phyloP scores from a whole-genome alignment of 2,888 invertebrate species.

The Nyleta sp. region DNA sequence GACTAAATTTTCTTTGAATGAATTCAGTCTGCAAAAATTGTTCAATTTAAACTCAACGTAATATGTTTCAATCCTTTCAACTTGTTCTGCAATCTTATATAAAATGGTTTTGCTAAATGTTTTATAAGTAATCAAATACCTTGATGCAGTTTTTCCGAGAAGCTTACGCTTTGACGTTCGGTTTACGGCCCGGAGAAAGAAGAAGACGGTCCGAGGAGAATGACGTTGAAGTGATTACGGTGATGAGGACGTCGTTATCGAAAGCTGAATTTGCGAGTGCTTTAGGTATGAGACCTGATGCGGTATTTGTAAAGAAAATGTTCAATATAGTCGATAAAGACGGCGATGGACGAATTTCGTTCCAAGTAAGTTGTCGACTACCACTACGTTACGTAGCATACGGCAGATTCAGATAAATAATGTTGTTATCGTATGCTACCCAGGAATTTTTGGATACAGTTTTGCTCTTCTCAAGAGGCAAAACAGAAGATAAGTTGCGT shows the following conservation, averaged over 20 bases:
- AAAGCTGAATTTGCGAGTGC: conserved; percentile 97
- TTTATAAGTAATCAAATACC: conserved; percentile 6
- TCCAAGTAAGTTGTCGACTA: conserved; percentile 86
- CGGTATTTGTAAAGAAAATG: conserved; percentile 98
- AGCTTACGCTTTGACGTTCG: conserved; percentile 97
- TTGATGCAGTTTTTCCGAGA: conserved; percentile 93
- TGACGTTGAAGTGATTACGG: conserved; percentile 92
- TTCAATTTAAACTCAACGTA: no score
- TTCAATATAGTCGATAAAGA: conserved; percentile 98
- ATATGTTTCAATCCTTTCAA: no score
- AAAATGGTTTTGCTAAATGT: no score
- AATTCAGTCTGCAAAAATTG: no score
- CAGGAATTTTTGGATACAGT: conserved; percentile 97
- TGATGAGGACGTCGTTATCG: conserved; percentile 96
- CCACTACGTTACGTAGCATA: no score
- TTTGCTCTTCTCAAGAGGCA: conserved; percentile 94
- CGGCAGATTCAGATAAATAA: no score
- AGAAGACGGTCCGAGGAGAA: conserved; percentile 86
- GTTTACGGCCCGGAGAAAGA: conserved; percentile 93
- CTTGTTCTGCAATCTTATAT: no score
- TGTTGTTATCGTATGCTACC: no score
- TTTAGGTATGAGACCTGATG: conserved; percentile 96
- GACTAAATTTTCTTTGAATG: background rate
- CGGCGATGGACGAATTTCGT: conserved; percentile 95
- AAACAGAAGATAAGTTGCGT: conserved; percentile 95